Evolutionary conservation across 2,888 invertebrate species (phyloP).

Genomic region (Trisateles emortualis): DNA sequence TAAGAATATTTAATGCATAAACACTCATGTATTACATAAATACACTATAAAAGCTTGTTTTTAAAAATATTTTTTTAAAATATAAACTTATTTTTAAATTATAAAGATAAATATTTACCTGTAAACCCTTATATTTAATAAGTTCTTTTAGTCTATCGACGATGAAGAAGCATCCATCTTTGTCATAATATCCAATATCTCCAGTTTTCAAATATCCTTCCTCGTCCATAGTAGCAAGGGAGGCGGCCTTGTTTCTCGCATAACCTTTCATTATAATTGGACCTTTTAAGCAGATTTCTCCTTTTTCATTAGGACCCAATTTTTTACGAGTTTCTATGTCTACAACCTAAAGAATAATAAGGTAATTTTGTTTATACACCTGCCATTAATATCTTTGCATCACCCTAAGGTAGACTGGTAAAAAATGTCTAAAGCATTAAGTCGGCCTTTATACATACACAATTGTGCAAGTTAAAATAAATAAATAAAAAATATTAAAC

Average conservation of each 20-base stretch:
- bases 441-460: no score
- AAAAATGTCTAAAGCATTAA: no score
- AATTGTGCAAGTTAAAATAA: no score
- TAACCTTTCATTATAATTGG: constrained; percentile 70
- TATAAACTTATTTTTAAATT: no score
- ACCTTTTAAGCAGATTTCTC: constrained; percentile 69
- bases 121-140: constrained; percentile 76
- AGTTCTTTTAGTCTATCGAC: constrained; percentile 74
- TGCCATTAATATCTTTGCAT: no score
- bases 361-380: no score
- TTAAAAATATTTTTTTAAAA: no score
- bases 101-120: constrained; percentile 81
- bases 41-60: no score
- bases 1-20: no score
- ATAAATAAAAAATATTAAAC: not conserved
- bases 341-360: no score
- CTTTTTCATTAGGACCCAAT: constrained; percentile 60
- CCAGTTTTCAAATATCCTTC: constrained; percentile 73
- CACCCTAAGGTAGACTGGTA: no score
- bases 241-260: constrained; percentile 57
- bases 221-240: constrained; percentile 60
- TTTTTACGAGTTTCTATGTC: constrained; percentile 56
- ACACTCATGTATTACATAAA: no score
- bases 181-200: constrained; percentile 72
- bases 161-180: constrained; percentile 71